phyloP scores from a whole-genome alignment of 2,113 vertebrate species.

The Datnioides undecimradiatus region DNA sequence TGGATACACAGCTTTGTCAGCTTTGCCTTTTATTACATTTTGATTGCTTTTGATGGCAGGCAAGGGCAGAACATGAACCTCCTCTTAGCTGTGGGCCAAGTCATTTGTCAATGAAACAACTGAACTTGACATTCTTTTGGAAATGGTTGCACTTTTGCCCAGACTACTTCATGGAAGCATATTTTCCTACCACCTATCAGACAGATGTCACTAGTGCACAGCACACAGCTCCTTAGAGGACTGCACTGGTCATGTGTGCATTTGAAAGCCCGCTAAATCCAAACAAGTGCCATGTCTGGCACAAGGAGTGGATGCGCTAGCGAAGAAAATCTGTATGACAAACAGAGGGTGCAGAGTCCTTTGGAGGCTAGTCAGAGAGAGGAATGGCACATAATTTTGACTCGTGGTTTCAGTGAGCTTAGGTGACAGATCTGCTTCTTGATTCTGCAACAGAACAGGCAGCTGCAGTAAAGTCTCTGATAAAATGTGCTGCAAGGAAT shows the following conservation, averaged over 20 bases:
- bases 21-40: constrained; percentile 48
- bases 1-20: constrained; percentile 51
- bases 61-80: constrained; percentile 41
- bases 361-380: constrained; percentile 17
- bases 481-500: constrained; percentile 12
- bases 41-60: constrained; percentile 49
- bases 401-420: constrained; percentile 39
- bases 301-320: constrained; percentile 9
- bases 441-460: constrained; percentile 30
- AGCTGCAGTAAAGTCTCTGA: constrained; percentile 15
- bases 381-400: constrained; percentile 7
- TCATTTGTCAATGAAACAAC: constrained; percentile 60
- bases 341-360: constrained; percentile 10
- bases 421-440: constrained; percentile 33
- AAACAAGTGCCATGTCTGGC: constrained; percentile 19
- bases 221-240: background rate
- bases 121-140: constrained; percentile 43
- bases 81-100: constrained; percentile 38
- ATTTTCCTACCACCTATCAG: constrained; percentile 24
- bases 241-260: background rate
- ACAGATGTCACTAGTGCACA: constrained; percentile 10
- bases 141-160: constrained; percentile 21
- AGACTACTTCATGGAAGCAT: background rate
- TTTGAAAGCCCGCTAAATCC: constrained; percentile 21
- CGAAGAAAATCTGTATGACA: constrained; percentile 24